A percentile compares a stretch with the other conserved stretches of the same genome.
These are phyloP conservation scores for Heteractis magnifica DNA, from an alignment of 92 coral and sea anemone genomes.

Conservation along the genomic window DNA sequence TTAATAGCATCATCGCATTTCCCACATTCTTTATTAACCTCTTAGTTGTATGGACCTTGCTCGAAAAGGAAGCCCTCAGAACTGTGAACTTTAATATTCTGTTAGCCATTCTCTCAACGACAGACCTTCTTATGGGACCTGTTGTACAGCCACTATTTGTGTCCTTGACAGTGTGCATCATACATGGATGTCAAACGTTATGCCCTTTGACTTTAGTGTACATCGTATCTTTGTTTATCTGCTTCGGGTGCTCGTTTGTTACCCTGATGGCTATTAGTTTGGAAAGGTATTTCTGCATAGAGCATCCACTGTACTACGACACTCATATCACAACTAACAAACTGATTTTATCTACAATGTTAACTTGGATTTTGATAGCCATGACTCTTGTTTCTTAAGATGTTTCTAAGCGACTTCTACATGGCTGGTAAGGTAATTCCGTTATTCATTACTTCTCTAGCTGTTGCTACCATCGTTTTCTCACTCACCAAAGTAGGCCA, in stretches of 20 bases:
- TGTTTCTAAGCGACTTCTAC: too few species aligned
- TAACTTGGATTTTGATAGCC: not conserved
- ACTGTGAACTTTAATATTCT: not conserved
- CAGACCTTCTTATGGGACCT: not conserved
- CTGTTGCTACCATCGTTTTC: not conserved
- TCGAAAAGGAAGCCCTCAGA: not conserved
- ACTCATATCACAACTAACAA: not conserved
- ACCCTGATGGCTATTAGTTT: not conserved
- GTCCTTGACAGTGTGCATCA: not conserved
- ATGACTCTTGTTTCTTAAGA: not conserved
- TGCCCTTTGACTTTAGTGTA: not conserved
- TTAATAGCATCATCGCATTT: too few species aligned
- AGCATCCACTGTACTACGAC: not conserved
- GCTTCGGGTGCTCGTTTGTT: not conserved
- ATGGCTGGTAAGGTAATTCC: not conserved
- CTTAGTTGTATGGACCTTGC: constrained; percentile 1
- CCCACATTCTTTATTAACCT: not conserved
- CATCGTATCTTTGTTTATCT: not conserved
- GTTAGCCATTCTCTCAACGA: not conserved
- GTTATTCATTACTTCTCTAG: not conserved
- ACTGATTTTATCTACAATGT: not conserved
- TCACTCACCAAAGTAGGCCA: not conserved
- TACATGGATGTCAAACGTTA: not conserved
- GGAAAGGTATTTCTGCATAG: constrained; percentile 3
- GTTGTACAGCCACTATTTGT: constrained; percentile 10